phyloP scores from a whole-genome alignment of 2,797 vertebrate genomes.

The Lycodopsis pacificus region DNA sequence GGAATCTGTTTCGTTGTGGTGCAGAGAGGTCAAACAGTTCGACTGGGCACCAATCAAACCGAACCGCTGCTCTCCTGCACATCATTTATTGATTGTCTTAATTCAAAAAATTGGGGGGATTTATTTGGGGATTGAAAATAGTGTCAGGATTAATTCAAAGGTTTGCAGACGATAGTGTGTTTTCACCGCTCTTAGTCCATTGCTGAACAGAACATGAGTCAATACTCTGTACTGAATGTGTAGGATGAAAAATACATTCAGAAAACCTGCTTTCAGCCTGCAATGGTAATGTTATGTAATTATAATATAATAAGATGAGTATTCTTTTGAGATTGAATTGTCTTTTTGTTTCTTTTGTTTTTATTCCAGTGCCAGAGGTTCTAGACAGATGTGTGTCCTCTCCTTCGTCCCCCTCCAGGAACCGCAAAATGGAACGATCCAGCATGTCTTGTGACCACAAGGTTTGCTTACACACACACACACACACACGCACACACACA shows the following conservation, averaged over 20 bases:
- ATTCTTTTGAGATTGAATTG: not conserved
- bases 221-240: not conserved
- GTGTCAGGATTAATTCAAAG: not conserved
- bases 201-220: not conserved
- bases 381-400: slow-evolving; percentile 78
- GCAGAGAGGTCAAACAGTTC: too few relatives aligned
- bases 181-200: not conserved
- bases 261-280: not conserved
- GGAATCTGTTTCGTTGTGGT: not conserved
- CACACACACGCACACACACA: not conserved
- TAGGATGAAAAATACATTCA: not conserved
- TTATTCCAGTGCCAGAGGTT: slow-evolving; percentile 67
- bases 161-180: slow-evolving; percentile 1
- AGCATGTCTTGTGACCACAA: slow-evolving; percentile 81
- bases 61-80: too few relatives aligned
- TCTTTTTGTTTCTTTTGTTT: not conserved
- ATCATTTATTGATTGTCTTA: too few relatives aligned
- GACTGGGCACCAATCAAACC: too few relatives aligned
- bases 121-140: not conserved
- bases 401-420: slow-evolving; percentile 79
- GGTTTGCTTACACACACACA: slow-evolving; percentile 56
- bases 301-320: not conserved
- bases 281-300: not conserved
- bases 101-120: too few relatives aligned
- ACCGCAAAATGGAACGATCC: slow-evolving; percentile 77